Conservation (phyloP, 2,888 invertebrate species). For the Argyresthia goedartella region DNA sequence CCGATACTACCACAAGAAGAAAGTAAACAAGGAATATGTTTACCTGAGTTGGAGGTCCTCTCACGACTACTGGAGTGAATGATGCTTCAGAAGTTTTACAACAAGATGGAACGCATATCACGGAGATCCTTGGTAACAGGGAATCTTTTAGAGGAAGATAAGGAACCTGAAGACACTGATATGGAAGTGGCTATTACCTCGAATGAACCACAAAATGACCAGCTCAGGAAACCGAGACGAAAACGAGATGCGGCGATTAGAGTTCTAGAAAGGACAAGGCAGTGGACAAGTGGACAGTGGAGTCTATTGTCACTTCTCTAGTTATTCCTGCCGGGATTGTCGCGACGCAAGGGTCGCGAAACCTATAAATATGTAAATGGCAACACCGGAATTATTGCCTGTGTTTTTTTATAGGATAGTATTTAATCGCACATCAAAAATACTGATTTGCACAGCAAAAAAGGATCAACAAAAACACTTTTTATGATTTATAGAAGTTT, state of each 20-base stretch:
- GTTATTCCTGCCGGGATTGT: conserved; percentile 1
- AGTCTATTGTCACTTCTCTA: background rate
- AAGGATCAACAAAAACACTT: too few species aligned
- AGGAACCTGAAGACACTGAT: background rate
- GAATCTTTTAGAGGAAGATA: background rate
- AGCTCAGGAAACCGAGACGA: background rate
- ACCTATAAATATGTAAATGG: too few species aligned
- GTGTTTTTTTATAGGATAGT: too few species aligned
- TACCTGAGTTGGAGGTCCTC: background rate
- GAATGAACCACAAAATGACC: background rate
- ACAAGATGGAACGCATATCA: background rate
- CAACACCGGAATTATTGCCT: too few species aligned
- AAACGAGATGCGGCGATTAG: background rate
- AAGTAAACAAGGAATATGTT: background rate
- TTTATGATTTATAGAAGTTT: too few species aligned
- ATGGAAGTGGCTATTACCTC: background rate
- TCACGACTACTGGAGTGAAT: background rate
- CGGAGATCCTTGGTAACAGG: background rate
- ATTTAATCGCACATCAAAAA: too few species aligned
- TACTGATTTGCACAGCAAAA: too few species aligned
- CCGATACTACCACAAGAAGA: background rate
- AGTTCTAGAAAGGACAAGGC: background rate
- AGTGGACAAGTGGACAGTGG: background rate
- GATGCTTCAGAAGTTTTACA: background rate
- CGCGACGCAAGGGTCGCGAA: background rate